Conservation (phyloP, 1,140 invertebrate genomes). For the Thaumatotibia leucotreta region DNA sequence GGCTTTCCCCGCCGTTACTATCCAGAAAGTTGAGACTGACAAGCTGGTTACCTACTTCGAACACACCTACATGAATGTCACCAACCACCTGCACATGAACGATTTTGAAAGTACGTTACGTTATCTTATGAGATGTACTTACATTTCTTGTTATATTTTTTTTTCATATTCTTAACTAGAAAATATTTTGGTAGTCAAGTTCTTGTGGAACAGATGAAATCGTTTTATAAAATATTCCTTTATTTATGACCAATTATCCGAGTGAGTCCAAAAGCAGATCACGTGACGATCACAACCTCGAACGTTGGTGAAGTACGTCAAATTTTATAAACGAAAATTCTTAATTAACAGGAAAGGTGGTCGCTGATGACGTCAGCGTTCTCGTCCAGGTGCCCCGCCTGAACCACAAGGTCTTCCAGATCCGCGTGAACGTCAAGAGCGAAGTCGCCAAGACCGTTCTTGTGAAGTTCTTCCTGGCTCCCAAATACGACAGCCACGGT, state of each 20-base stretch:
- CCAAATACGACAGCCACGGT: slow-evolving; percentile 79
- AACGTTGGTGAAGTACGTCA: too few species aligned
- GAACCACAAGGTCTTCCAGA: slow-evolving; percentile 82
- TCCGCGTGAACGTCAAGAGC: slow-evolving; percentile 58
- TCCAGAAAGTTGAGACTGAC: slow-evolving; percentile 80
- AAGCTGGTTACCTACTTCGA: slow-evolving; percentile 80
- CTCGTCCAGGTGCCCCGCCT: slow-evolving; percentile 73
- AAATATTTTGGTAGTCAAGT: too few species aligned
- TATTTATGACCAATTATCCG: too few species aligned
- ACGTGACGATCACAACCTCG: too few species aligned
- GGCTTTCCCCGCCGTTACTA: slow-evolving; percentile 78
- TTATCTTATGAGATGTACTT: background rate
- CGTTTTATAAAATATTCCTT: too few species aligned
- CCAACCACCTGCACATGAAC: slow-evolving; percentile 61
- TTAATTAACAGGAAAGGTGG: slow-evolving; percentile 30
- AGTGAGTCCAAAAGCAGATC: too few species aligned
- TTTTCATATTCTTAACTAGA: too few species aligned
- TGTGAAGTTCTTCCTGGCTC: slow-evolving; percentile 83
- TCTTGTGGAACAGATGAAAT: too few species aligned
- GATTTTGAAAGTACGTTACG: slow-evolving; percentile 50
- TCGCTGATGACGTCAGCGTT: slow-evolving; percentile 54
- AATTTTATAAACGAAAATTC: too few species aligned
- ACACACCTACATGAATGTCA: slow-evolving; percentile 76
- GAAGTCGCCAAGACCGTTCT: slow-evolving; percentile 50
- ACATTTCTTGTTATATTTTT: too few species aligned